Base-by-base conservation (phyloP, 1,140 invertebrate species). In the Drosophila elegans region DNA sequence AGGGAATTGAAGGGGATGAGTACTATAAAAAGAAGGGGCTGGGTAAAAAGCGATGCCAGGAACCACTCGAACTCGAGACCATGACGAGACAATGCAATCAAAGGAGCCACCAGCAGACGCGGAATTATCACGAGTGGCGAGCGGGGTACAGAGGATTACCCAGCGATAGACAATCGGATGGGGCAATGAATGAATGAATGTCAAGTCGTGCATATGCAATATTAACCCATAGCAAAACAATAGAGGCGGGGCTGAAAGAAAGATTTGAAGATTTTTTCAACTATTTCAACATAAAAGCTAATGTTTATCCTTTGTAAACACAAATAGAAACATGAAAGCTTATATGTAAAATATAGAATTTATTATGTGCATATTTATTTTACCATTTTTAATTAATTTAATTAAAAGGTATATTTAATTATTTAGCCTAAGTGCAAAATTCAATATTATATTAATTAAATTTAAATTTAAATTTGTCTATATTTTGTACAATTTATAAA, bases 11-110 rank as follows among this genome's bases (percentile, higher is more conserved):
- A 51, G 29, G 27, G 29, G 39, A 34, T 25, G 61, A 62, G 21
- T 59, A 53, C 46, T 59, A 63, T 27, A 52, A 63, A 51, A 68
- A 36, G 42, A 53, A 39, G 32, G 49, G 7, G 36, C 41, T 29
- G 62, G 59, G 44, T 16, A 67, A 74, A 75, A 53, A 64, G 66
- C 57, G 72, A 54, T 72, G 55, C 64, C 76, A 78, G 84, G 69
- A 74, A 89, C 84, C 84, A 89, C 84, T 89, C 80, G 77, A 89
- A 75, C 80, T 78, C 77, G 84, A 89, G 84, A 89, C 84, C 80
- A 89, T 90, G 84, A 89, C 84, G 80, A 89, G 80, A 89, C 84
- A 89, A 89, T 89, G 80, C 84, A 89, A 89, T 89, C 80, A 89
- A 89, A 89, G 79, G 84, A 88, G 77, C 72, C 82, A 76, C 67